Conservation (phyloP, 1,140 invertebrate species). For the Apis mellifera region Amel_HAv3.1 CM009936.2:8999001-8999500, state of each 20-base stretch:
- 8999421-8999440: conserved; percentile 12
- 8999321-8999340: conserved; percentile 47
- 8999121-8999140: conserved; percentile 45
- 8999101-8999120: conserved; percentile 52
- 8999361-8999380: conserved; percentile 60
- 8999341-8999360: conserved; percentile 56
- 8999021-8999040: not conserved
- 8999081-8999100: not conserved
- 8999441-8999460: not conserved
- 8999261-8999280: not conserved
- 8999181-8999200: conserved; percentile 47
- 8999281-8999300: not conserved
- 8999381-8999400: conserved; percentile 15
- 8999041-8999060: not conserved
- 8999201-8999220: conserved; percentile 31
- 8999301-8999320: conserved; percentile 11
- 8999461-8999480: not conserved
- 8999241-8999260: conserved; percentile 48
- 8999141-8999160: conserved; percentile 38
- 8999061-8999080: not conserved
- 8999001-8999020: conserved; percentile 16
- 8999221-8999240: conserved; percentile 47
- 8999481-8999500: too few relatives aligned
- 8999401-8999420: conserved; percentile 43
- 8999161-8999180: conserved; percentile 39